A percentile compares a stretch with the other conserved stretches of the same genome.
Evolutionary conservation across 1,140 invertebrate genomes (phyloP).

Genomic region (Drusus annulatus): DNA sequence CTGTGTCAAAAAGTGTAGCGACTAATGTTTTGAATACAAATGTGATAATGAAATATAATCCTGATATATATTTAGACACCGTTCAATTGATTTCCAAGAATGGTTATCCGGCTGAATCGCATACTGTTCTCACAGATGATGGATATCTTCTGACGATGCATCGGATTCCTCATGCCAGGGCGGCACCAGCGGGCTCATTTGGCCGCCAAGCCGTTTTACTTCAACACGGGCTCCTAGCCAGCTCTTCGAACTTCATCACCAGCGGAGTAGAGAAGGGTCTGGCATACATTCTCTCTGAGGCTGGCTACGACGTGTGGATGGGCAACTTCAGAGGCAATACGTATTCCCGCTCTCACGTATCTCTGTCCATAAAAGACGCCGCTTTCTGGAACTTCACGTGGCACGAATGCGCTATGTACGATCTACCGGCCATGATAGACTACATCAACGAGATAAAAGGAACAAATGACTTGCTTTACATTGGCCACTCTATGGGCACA

Average conservation of each 20-base stretch:
- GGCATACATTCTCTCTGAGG: constrained; percentile 75
- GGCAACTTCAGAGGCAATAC: constrained; percentile 78
- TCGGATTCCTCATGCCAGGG: constrained; percentile 75
- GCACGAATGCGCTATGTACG: constrained; percentile 80
- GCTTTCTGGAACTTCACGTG: constrained; percentile 79
- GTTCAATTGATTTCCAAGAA: constrained; percentile 75
- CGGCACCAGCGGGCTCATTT: constrained; percentile 52
- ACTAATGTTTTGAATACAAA: constrained; percentile 44
- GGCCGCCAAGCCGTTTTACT: constrained; percentile 74
- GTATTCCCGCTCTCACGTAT: constrained; percentile 73
- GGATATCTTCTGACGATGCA: constrained; percentile 83
- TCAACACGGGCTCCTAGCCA: constrained; percentile 84
- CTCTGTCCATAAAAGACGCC: constrained; percentile 65
- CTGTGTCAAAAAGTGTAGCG: not conserved
- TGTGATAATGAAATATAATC: constrained; percentile 58
- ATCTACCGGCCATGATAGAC: constrained; percentile 84
- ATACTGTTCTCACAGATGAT: constrained; percentile 78
- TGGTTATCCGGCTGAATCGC: constrained; percentile 80
- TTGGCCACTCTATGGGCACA: constrained; percentile 83
- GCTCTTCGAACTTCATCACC: constrained; percentile 83
- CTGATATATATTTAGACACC: constrained; percentile 65
- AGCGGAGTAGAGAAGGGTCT: constrained; percentile 75
- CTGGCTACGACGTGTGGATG: constrained; percentile 80
- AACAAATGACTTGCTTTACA: constrained; percentile 76
- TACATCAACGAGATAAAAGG: constrained; percentile 74